Evolutionary conservation across 2,888 invertebrate species (phyloP).

Genomic region (Eupeodes luniger): DNA sequence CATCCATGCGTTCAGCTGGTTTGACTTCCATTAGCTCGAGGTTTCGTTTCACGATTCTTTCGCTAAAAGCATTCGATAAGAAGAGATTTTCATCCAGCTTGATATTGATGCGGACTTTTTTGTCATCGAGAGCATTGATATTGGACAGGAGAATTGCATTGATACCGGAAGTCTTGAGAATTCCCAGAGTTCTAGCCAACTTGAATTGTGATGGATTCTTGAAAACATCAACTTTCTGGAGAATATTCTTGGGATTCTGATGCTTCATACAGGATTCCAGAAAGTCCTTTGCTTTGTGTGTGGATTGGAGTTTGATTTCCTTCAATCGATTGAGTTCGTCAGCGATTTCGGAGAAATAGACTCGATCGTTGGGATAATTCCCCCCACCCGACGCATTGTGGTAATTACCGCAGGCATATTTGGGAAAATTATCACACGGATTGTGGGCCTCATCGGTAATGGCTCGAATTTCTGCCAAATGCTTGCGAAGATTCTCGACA

Average conservation of each 20-base stretch:
- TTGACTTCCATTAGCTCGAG: conserved; percentile 55
- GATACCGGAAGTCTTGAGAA: conserved; percentile 66
- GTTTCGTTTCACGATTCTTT: conserved; percentile 31
- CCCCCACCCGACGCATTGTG: conserved; percentile 47
- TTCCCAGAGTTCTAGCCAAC: conserved; percentile 57
- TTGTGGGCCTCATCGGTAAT: conserved; percentile 54
- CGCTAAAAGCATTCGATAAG: conserved; percentile 55
- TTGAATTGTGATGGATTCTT: conserved; percentile 58
- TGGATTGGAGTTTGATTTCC: conserved; percentile 58
- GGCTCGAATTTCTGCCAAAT: conserved; percentile 60
- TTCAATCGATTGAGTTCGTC: conserved; percentile 45
- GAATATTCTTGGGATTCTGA: conserved; percentile 66
- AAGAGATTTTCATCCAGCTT: conserved; percentile 61
- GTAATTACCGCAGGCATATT: conserved; percentile 62
- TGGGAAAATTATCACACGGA: conserved; percentile 67
- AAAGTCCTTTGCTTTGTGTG: conserved; percentile 68
- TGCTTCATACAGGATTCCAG: conserved; percentile 61
- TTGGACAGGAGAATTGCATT: conserved; percentile 56
- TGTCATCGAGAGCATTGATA: conserved; percentile 56
- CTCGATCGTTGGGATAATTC: conserved; percentile 68
- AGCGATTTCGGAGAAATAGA: conserved; percentile 66
- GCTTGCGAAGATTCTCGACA: conserved; percentile 48
- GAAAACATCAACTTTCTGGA: conserved; percentile 62
- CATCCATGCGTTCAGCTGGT: conserved; percentile 35
- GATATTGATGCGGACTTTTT: conserved; percentile 54